Conservation (phyloP, 2,888 invertebrate genomes). For the Pristionchus arcanus region DNA sequence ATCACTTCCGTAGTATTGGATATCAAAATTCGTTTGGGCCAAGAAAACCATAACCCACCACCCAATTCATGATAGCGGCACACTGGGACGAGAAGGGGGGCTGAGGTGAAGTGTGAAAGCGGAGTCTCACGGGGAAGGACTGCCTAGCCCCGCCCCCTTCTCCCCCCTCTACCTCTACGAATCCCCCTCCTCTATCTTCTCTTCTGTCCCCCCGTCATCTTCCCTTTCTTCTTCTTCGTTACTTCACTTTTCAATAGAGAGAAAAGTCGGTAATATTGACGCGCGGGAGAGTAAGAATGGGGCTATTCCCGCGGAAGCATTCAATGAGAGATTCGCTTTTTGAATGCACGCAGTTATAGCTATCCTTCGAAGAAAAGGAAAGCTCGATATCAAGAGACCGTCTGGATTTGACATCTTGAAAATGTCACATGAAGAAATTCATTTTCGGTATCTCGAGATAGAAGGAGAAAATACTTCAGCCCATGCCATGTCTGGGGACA, state of each 20-base stretch:
- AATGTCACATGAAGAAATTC: not conserved
- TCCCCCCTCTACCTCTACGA: constrained; percentile 14
- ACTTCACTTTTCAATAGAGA: constrained; percentile 32
- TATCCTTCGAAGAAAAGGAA: not conserved
- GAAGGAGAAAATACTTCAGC: not conserved
- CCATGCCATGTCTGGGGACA: not conserved
- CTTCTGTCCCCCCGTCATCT: constrained; percentile 9
- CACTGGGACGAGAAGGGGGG: not conserved
- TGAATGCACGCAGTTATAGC: constrained; percentile 5
- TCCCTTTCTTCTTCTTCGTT: not conserved
- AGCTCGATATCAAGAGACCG: not conserved
- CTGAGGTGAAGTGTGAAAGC: not conserved
- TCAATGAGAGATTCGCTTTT: not conserved
- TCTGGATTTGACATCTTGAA: not conserved
- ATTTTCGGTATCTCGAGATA: not conserved
- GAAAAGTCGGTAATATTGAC: constrained; percentile 32
- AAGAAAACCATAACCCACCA: not conserved
- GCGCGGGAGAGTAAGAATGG: not conserved
- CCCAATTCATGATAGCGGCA: constrained; percentile 28
- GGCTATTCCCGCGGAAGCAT: constrained; percentile 16
- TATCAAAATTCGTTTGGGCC: too few species aligned
- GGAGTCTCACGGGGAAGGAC: not conserved
- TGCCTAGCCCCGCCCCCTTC: constrained; percentile 30
- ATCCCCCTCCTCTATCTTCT: not conserved
- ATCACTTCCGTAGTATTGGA: not conserved